phyloP scores from a whole-genome alignment of 2,888 invertebrate genomes.

The Hirudinaria manillensis region DNA sequence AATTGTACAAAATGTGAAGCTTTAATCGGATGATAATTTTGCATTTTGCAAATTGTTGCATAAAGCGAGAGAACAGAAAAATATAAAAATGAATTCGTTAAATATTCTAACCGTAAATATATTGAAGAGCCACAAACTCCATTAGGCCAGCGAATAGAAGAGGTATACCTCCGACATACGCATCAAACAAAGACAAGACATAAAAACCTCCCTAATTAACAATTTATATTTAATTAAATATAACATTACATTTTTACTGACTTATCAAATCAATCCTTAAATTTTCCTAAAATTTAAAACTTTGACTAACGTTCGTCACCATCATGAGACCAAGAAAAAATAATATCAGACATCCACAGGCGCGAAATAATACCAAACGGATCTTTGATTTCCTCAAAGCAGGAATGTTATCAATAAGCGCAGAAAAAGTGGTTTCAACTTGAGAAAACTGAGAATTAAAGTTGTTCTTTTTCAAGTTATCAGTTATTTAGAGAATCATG shows the following conservation, averaged over 20 bases:
- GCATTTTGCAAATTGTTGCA: background rate
- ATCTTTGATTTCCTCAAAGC: slow-evolving; percentile 40
- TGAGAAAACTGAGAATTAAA: slow-evolving; percentile 49
- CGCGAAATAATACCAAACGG: slow-evolving; percentile 44
- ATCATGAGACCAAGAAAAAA: slow-evolving; percentile 44
- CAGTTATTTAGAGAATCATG: too few species aligned
- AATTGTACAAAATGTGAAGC: background rate
- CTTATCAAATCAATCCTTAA: too few species aligned
- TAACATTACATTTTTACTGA: too few species aligned
- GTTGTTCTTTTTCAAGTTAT: background rate
- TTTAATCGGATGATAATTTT: background rate
- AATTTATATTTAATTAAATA: background rate
- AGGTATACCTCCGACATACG: slow-evolving; percentile 36
- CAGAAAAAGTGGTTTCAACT: slow-evolving; percentile 50
- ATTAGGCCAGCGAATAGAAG: slow-evolving; percentile 37
- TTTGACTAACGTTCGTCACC: slow-evolving; percentile 41
- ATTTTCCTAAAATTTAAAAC: too few species aligned
- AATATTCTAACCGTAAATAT: slow-evolving; percentile 51
- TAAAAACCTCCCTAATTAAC: slow-evolving; percentile 38
- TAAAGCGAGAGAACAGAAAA: background rate
- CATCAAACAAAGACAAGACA: slow-evolving; percentile 38
- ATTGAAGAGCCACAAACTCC: slow-evolving; percentile 49
- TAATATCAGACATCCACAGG: slow-evolving; percentile 42
- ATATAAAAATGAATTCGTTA: background rate
- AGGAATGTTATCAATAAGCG: slow-evolving; percentile 50